Evolutionary conservation across 2,113 vertebrate species (phyloP).

Genomic region (human (Homo sapiens)): GRCh38 chr12:96683001-96683500

Average conservation of each 20-base stretch:
- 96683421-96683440: neutral
- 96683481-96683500: neutral
- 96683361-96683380: neutral
- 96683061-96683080: neutral
- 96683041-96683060: neutral
- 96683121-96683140: neutral
- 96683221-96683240: neutral
- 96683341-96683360: neutral
- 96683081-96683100: conserved; percentile 11
- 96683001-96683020: neutral
- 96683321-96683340: neutral
- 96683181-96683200: neutral
- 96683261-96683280: neutral
- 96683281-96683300: neutral
- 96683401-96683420: neutral
- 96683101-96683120: neutral
- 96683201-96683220: neutral
- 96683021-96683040: neutral
- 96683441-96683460: neutral
- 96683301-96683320: too few relatives aligned
- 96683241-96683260: neutral
- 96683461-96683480: neutral
- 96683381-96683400: neutral
- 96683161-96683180: neutral
- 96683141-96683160: neutral